Conservation (phyloP, 92 coral and sea anemone genomes). For the Isaurus tuberculatus region DNA sequence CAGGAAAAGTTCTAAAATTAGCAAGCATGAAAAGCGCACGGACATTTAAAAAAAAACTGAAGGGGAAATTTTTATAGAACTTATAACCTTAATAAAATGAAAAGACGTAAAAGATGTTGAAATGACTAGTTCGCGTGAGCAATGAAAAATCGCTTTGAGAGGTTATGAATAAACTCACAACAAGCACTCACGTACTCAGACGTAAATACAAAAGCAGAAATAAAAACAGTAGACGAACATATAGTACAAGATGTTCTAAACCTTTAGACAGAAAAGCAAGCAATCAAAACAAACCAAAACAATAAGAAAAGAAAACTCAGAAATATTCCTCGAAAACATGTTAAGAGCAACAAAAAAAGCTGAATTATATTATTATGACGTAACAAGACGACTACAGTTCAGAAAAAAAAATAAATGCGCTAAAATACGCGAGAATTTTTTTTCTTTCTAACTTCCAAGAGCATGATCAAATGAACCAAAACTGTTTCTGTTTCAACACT, state of each 20-base stretch:
- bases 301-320: not conserved
- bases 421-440: not conserved
- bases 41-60: not conserved
- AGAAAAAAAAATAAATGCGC: not conserved
- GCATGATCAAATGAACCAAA: too few species aligned
- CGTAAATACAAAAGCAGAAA: not conserved
- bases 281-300: not conserved
- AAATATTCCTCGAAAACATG: not conserved
- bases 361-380: not conserved
- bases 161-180: not conserved
- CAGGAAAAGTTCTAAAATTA: not conserved
- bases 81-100: not conserved
- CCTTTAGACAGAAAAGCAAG: not conserved
- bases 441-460: too few species aligned
- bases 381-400: not conserved
- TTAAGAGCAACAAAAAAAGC: not conserved
- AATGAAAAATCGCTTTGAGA: not conserved
- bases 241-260: not conserved
- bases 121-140: not conserved
- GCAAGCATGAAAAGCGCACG: not conserved
- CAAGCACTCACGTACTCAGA: conserved; percentile 5
- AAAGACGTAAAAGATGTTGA: not conserved
- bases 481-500: not conserved
- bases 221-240: not conserved
- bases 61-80: not conserved